Conservation (phyloP, 1,140 invertebrate genomes). For the Phenacoccus solenopsis region DNA sequence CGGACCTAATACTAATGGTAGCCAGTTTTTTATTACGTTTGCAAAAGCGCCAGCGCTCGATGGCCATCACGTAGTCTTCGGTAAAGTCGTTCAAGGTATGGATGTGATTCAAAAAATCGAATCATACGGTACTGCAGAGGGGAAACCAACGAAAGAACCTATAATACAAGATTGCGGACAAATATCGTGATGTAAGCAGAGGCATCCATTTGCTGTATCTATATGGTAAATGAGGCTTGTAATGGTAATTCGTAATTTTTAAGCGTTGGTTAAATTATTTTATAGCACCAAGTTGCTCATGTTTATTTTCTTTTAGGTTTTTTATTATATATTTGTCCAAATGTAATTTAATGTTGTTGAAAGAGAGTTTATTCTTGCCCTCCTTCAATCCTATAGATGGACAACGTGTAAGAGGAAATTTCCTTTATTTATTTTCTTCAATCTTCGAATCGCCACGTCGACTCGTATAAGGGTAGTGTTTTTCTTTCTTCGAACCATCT, state of each 20-base stretch:
- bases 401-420: too few relatives aligned
- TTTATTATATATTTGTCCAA: background rate
- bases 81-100: constrained; percentile 86
- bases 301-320: background rate
- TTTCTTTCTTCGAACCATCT: too few relatives aligned
- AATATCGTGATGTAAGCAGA: background rate
- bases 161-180: constrained; percentile 61
- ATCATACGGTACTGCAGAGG: constrained; percentile 64
- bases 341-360: too few relatives aligned
- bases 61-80: constrained; percentile 95
- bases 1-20: constrained; percentile 94
- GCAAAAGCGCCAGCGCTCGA: constrained; percentile 91
- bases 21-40: constrained; percentile 96
- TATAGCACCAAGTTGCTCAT: background rate
- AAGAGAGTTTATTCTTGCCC: too few relatives aligned
- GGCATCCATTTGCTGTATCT: background rate
- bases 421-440: too few relatives aligned
- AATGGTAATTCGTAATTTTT: background rate
- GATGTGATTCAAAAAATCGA: constrained; percentile 86
- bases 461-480: too few relatives aligned
- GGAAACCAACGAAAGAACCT: constrained; percentile 76
- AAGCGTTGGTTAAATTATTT: background rate
- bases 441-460: too few relatives aligned
- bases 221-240: background rate
- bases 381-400: too few relatives aligned